Percentiles rank a stretch among this genome's conserved stretches.
Conservation (phyloP, 2,797 vertebrate genomes). For the Rhabdophis nuchalis region DNA sequence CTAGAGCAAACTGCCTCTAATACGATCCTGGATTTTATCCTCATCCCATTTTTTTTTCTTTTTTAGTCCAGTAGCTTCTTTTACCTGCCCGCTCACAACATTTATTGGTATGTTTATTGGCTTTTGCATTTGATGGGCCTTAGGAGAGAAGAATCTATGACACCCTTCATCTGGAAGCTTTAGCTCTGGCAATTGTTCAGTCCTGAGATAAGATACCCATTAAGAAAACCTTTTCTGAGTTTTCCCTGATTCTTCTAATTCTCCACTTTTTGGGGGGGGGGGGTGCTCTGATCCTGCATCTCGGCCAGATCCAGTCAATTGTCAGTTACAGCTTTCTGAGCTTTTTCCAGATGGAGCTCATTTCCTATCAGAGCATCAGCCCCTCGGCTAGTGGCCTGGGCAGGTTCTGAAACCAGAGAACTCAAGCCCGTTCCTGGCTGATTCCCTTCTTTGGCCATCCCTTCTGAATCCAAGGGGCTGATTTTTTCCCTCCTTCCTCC, state of each 20-base stretch:
- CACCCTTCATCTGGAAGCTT: background rate
- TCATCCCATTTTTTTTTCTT: background rate
- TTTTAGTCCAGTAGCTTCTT: background rate
- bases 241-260: background rate
- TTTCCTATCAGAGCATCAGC: background rate
- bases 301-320: rapidly evolving
- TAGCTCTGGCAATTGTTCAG: background rate
- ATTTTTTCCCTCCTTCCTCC: too few species aligned
- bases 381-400: too few species aligned
- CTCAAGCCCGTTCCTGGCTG: too few species aligned
- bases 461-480: too few species aligned
- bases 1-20: background rate
- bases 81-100: background rate
- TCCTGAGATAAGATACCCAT: background rate
- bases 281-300: background rate
- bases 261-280: too few species aligned
- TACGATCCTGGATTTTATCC: background rate
- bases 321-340: background rate
- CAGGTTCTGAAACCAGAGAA: too few species aligned
- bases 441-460: too few species aligned
- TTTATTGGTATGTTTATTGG: background rate
- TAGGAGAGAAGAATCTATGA: background rate
- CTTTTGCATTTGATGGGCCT: background rate
- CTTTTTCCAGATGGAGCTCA: background rate
- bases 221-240: background rate